These are phyloP conservation scores for Athene cunicularia DNA, from an alignment of 2,113 vertebrate genomes.

Conservation along the genomic window DNA sequence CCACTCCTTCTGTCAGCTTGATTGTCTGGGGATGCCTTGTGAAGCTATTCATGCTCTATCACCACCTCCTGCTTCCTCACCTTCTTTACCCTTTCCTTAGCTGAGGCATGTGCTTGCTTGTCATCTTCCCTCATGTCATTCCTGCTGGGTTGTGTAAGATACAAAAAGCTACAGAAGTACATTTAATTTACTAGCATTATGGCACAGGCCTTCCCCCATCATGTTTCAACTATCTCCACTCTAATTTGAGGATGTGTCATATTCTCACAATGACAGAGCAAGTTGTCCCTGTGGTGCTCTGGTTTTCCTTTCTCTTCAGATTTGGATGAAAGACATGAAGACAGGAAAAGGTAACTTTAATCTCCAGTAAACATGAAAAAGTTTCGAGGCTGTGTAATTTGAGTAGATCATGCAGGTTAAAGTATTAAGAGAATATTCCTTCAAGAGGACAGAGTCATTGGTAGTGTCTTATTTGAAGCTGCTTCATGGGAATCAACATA, in stretches of 20 bases:
- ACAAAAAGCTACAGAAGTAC: not conserved
- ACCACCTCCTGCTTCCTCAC: constrained; percentile 63
- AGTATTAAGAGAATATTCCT: not conserved
- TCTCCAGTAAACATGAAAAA: not conserved
- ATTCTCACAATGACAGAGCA: not conserved
- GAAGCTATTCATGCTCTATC: constrained; percentile 40
- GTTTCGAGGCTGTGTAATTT: not conserved
- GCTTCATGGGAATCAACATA: not conserved
- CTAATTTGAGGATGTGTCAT: not conserved
- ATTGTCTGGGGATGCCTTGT: constrained; percentile 56
- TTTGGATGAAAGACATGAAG: not conserved
- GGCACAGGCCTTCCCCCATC: not conserved
- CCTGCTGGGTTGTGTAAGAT: constrained; percentile 20
- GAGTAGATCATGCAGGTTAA: not conserved
- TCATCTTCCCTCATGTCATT: constrained; percentile 19
- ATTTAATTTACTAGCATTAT: constrained; percentile 27
- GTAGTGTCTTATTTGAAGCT: not conserved
- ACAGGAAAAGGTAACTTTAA: not conserved
- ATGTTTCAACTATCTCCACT: not conserved
- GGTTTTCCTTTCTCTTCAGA: not conserved
- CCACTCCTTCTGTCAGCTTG: constrained; percentile 61
- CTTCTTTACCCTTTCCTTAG: constrained; percentile 44
- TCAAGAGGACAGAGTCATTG: not conserved
- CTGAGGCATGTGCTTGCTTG: constrained; percentile 25
- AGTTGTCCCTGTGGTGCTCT: not conserved